Evolutionary conservation across 2,888 invertebrate genomes (phyloP).

Genomic region (Cartodere bifasciata): DNA sequence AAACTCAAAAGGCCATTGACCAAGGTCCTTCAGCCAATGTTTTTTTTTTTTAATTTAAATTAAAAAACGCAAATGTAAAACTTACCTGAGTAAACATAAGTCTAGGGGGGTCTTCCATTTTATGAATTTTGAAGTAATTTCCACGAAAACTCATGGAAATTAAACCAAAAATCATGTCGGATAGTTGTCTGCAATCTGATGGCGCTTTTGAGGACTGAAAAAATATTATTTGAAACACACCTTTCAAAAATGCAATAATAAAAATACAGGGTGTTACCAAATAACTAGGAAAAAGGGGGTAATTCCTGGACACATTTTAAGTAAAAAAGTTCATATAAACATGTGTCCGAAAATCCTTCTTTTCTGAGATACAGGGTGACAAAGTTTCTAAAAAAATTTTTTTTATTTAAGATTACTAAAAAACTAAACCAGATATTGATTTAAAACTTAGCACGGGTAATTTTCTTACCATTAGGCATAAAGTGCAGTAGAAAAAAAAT

Average conservation of each 20-base stretch:
- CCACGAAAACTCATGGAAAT: slow-evolving; percentile 81
- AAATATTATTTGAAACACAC: slow-evolving; percentile 2
- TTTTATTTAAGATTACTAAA: no score
- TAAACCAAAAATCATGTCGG: slow-evolving; percentile 89
- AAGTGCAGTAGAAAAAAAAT: no score
- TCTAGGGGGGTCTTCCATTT: slow-evolving; percentile 34
- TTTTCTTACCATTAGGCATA: no score
- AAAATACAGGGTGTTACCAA: not conserved
- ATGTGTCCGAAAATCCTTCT: no score
- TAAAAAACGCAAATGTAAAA: slow-evolving; percentile 5
- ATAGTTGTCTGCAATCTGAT: slow-evolving; percentile 60
- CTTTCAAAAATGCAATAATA: not conserved
- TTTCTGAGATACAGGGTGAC: no score
- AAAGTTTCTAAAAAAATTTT: no score
- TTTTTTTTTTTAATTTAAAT: no score
- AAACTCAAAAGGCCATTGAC: not conserved
- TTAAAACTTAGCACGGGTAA: no score
- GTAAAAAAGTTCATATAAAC: no score
- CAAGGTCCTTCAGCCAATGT: not conserved
- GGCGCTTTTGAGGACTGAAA: slow-evolving; percentile 51
- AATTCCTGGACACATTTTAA: no score
- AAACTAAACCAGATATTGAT: no score
- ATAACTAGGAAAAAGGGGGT: no score
- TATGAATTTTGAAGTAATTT: slow-evolving; percentile 74
- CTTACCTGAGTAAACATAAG: slow-evolving; percentile 40